Evolutionary conservation across 2,113 vertebrate genomes (phyloP).

Genomic region (Etheostoma cragini): DNA sequence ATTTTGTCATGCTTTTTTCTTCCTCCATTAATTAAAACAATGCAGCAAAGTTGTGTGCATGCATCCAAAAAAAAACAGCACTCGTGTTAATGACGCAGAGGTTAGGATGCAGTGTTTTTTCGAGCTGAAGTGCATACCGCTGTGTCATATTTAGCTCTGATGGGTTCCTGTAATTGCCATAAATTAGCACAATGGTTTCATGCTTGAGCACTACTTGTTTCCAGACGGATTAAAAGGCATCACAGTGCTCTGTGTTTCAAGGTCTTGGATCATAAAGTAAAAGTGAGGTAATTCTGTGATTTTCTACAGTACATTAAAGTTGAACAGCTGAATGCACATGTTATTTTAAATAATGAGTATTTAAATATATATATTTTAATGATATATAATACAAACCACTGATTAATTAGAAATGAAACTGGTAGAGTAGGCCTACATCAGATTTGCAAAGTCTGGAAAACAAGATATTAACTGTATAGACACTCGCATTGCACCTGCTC

Average conservation of each 20-base stretch:
- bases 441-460: background rate
- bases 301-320: conserved; percentile 19
- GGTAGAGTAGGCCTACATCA: background rate
- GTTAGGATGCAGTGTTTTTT: conserved; percentile 32
- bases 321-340: background rate
- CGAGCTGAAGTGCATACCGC: conserved; percentile 12
- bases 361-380: background rate
- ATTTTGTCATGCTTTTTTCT: conserved; percentile 38
- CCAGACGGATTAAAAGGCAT: conserved; percentile 28
- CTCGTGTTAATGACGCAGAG: conserved; percentile 34
- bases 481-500: background rate
- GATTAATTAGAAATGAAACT: background rate
- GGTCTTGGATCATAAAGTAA: conserved; percentile 30
- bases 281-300: conserved; percentile 6
- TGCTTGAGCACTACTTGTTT: conserved; percentile 30
- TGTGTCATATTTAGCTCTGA: conserved; percentile 51
- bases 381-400: background rate
- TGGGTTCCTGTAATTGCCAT: conserved; percentile 39
- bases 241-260: conserved; percentile 5
- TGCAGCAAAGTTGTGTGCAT: conserved; percentile 24
- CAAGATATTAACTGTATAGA: background rate
- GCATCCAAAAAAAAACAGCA: conserved; percentile 34
- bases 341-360: background rate
- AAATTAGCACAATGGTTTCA: conserved; percentile 35
- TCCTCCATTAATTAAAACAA: conserved; percentile 58